Evolutionary conservation across 2,113 vertebrate species (phyloP), one percentile per base, ranked within the genome.

Genomic region (Neotragus pygmaeus): DNA sequence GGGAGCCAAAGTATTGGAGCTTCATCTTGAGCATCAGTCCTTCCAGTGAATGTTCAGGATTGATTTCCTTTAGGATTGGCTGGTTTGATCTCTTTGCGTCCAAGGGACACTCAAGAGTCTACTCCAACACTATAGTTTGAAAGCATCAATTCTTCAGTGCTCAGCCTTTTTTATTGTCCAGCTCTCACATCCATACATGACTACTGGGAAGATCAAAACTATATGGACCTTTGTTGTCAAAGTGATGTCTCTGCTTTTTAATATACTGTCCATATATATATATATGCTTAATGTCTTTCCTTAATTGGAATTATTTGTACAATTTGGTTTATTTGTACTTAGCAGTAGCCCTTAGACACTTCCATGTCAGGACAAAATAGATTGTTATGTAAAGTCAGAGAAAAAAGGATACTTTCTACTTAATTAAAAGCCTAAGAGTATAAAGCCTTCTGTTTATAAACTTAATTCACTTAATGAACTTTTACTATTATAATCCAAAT

Each of bases 261-360:
- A 73, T 73, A 73, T 25, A 23, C 36, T 73, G 11, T 43, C 70
- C 43, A 43, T 43, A 43, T 73, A 73, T 12, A 25, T 13, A 5
- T 12, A 19, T 62, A n/a, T 94, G 49, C 84, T 90, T 82, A 89
- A 2, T 83, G 9, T 82, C 33, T 94, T 96, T 90, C 53, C 58
- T 66, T 90, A 55, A 66, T 88, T 96, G 15, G 23, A 96, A 90
- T 92, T 91, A 81, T 86, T 92, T 93, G 1, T 89, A 12, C 90
- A 75, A 90, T 96, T 94, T 94, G 10, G 3, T 92, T 81, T 93
- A 84, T 95, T 85, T 85, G 90, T 90, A 60, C 60, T 77, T 83
- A 77, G 58, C 14, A 62, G 9, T 62, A 92, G 27, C 43, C 84
- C 28, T 73, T 90, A 6, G 60, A 82, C 90, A 95, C 11, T 87